Base-by-base conservation (phyloP, 2,888 invertebrate species). In the Campoletis raptor region DNA sequence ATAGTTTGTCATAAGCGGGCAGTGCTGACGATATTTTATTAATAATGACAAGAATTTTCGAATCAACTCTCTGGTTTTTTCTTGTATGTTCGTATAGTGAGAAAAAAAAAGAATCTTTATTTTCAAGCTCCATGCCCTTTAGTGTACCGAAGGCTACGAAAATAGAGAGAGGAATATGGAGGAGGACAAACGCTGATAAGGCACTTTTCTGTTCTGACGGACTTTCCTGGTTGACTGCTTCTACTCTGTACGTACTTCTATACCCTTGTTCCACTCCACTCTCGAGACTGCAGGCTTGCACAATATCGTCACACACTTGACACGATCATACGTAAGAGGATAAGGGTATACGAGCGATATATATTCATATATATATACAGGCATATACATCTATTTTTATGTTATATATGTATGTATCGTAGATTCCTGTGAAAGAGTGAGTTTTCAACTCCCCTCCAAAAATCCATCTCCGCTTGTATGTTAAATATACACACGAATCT, bases 221-320 rank as follows among this genome's bases (percentile, higher is more conserved):
- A 86, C 64, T 74, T 78, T 81, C 74, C 78, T 69, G 83, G 73
- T 36, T 66, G 78, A 67, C 74, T 57, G 74, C 57, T 70, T 40
- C 42, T 70, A 24, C 21, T 15, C 40, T 45, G 45, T 24, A 45
- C 30, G 30, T 30, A 24, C 61, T 54, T 37, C 36, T 76, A 66
- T 45, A 79, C 69, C 78, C 81, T 74, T 76, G 81, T 81, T 84
- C 64, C 61, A 48, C 70, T 84, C 64, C 45, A 72, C 81, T 86
- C 86, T 86, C 86, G 81, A 86, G 86, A 86, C 86, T 86, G 84
- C 84, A 84, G 86, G 86, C 84, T 84, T 86, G 86, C 86, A 84
- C 86, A 86, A 86, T 86, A 84, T 86, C 86, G 86, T 86, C 86
- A 79, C 81, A 86, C 86, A 86, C 86, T 86, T 78, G 84, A 86